Percentiles rank a stretch among this genome's conserved stretches.
Conservation (phyloP, 2,888 invertebrate genomes). For the Nephrocerus scutellatus region DNA sequence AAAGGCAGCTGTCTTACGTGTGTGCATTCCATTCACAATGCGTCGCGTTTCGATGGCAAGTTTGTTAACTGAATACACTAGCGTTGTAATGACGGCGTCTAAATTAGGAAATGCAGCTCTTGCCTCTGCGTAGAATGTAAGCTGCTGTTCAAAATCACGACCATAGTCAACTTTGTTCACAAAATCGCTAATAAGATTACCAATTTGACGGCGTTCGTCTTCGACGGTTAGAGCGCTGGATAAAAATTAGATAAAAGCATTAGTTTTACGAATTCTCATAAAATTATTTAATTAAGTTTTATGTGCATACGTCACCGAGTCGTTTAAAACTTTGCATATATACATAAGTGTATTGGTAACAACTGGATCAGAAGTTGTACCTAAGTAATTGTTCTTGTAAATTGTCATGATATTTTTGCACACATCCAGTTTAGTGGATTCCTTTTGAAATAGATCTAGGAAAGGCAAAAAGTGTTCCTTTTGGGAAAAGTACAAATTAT, state of each 20-base stretch:
- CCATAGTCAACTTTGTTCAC: constrained; percentile 76
- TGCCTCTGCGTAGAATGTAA: constrained; percentile 90
- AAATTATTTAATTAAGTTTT: not conserved
- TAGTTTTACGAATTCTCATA: not conserved
- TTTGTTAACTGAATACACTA: constrained; percentile 83
- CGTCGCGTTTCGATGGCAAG: constrained; percentile 63
- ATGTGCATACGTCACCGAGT: constrained; percentile 77
- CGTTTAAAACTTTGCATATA: constrained; percentile 82
- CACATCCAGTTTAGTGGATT: constrained; percentile 72
- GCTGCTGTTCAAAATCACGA: constrained; percentile 80
- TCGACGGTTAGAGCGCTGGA: constrained; percentile 81
- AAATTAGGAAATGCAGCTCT: constrained; percentile 85
- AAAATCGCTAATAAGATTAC: constrained; percentile 72
- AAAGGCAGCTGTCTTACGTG: constrained; percentile 74
- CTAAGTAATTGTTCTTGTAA: constrained; percentile 52
- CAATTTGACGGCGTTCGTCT: constrained; percentile 83
- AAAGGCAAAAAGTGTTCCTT: constrained; percentile 87
- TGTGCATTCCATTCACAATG: constrained; percentile 67
- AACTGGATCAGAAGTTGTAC: constrained; percentile 64
- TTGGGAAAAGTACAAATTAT: constrained; percentile 24
- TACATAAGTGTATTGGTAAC: constrained; percentile 83
- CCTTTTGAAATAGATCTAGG: constrained; percentile 82
- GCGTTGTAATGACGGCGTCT: constrained; percentile 74
- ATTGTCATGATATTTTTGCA: constrained; percentile 74
- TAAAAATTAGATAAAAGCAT: constrained; percentile 13